Percentiles rank a stretch among this genome's conserved stretches.
Conservation (phyloP, 2,888 invertebrate genomes). For the Cryptocephalus primarius region DNA sequence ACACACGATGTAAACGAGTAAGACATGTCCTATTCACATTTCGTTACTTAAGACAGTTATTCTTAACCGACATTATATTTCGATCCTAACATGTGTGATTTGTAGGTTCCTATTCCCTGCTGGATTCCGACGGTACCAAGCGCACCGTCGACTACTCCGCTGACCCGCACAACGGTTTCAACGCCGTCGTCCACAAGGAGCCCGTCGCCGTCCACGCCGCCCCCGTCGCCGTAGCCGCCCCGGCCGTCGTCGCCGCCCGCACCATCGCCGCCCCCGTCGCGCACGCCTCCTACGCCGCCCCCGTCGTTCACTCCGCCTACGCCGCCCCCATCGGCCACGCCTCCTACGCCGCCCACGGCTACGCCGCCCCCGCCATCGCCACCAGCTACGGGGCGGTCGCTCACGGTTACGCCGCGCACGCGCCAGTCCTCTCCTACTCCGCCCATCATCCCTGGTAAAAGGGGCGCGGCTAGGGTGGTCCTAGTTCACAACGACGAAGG, state of each 20-base stretch:
- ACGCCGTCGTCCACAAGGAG: slow-evolving; percentile 39
- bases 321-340: slow-evolving; percentile 7
- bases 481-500: too few relatives aligned
- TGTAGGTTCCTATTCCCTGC: slow-evolving; percentile 36
- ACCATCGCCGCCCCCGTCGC: slow-evolving; percentile 8
- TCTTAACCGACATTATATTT: too few relatives aligned
- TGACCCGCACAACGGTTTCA: slow-evolving; percentile 42
- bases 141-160: slow-evolving; percentile 43
- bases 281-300: slow-evolving; percentile 3
- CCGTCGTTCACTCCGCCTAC: slow-evolving; percentile 1
- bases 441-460: background rate
- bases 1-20: background rate
- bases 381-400: slow-evolving; percentile 6
- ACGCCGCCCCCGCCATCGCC: slow-evolving; percentile 13
- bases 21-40: background rate
- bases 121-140: slow-evolving; percentile 42
- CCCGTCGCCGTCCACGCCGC: slow-evolving; percentile 18
- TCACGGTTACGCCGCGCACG: slow-evolving; percentile 11
- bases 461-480: too few relatives aligned
- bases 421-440: slow-evolving; percentile 4
- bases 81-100: too few relatives aligned
- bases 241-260: slow-evolving; percentile 7
- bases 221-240: slow-evolving; percentile 13
- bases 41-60: too few relatives aligned
- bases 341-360: slow-evolving; percentile 7